A percentile compares a stretch with the other conserved stretches of the same genome.
Conservation (phyloP, 2,113 vertebrate genomes). For the Oncorhynchus kisutch region DNA sequence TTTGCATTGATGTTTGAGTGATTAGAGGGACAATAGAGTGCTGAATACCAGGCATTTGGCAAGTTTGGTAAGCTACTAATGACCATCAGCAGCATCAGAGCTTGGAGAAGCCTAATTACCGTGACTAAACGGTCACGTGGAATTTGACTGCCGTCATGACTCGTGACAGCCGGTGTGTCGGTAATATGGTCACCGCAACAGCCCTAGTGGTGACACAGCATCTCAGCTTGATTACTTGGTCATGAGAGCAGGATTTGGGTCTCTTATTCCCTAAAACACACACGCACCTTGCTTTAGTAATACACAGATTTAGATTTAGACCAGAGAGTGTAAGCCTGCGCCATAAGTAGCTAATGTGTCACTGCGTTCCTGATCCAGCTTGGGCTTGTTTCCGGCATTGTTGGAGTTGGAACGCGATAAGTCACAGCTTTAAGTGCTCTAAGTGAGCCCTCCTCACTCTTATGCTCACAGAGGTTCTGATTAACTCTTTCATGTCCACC, state of each 20-base stretch:
- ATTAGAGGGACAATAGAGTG: too few relatives aligned
- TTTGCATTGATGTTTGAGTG: too few relatives aligned
- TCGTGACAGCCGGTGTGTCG: too few relatives aligned
- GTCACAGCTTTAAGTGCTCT: slow-evolving; percentile 34
- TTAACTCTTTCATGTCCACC: not conserved
- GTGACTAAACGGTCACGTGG: too few relatives aligned
- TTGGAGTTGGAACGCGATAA: slow-evolving; percentile 44
- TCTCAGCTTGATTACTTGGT: slow-evolving; percentile 8
- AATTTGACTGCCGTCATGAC: too few relatives aligned
- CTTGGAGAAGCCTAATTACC: too few relatives aligned
- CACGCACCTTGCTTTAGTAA: slow-evolving; percentile 8
- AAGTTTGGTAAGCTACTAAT: too few relatives aligned
- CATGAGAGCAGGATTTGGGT: slow-evolving; percentile 23
- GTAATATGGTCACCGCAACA: too few relatives aligned
- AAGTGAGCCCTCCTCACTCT: slow-evolving; percentile 20
- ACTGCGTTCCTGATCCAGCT: slow-evolving; percentile 46
- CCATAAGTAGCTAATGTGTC: slow-evolving; percentile 43
- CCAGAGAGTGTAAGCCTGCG: slow-evolving; percentile 18
- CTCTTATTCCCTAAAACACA: slow-evolving; percentile 20
- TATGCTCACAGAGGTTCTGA: not conserved
- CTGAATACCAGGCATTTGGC: too few relatives aligned
- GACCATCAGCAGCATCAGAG: too few relatives aligned
- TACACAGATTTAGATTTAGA: slow-evolving; percentile 8
- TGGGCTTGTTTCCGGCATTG: slow-evolving; percentile 48
- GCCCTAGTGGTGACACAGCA: slow-evolving; percentile 1